phyloP scores from a whole-genome alignment of 2,113 vertebrate genomes.

The Galemys pyrenaicus region DNA sequence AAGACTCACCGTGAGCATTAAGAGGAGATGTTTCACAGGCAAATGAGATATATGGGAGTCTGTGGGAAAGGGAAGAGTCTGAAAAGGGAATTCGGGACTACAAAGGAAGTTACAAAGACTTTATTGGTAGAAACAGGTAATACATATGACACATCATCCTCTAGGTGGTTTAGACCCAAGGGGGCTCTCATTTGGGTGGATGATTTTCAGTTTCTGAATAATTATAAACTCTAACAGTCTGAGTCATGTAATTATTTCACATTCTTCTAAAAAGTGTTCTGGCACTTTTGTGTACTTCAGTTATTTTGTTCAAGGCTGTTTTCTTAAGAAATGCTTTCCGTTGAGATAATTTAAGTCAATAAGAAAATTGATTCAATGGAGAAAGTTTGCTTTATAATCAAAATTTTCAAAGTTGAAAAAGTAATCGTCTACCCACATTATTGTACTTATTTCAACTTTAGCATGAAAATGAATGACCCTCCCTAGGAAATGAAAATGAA shows the following conservation, averaged over 20 bases:
- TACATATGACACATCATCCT: background rate
- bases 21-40: background rate
- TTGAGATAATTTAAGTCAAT: background rate
- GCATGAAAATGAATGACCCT: slow-evolving; percentile 47
- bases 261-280: background rate
- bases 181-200: background rate
- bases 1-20: background rate
- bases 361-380: background rate
- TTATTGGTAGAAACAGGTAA: background rate
- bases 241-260: slow-evolving; percentile 11
- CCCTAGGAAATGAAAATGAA: slow-evolving; percentile 49
- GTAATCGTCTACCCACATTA: background rate
- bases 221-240: background rate
- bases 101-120: background rate
- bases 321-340: slow-evolving; percentile 20
- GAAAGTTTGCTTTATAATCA: slow-evolving; percentile 47
- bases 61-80: background rate
- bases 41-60: background rate
- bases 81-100: background rate
- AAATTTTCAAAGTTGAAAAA: slow-evolving; percentile 54
- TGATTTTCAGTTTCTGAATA: background rate
- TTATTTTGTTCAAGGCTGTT: slow-evolving; percentile 13
- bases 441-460: slow-evolving; percentile 45
- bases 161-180: background rate
- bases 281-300: background rate